A percentile compares a stretch with the other conserved stretches of the same genome.
These are phyloP conservation scores for Embiotoca jacksoni DNA, from an alignment of 2,113 vertebrate genomes.

Conservation along the genomic window DNA sequence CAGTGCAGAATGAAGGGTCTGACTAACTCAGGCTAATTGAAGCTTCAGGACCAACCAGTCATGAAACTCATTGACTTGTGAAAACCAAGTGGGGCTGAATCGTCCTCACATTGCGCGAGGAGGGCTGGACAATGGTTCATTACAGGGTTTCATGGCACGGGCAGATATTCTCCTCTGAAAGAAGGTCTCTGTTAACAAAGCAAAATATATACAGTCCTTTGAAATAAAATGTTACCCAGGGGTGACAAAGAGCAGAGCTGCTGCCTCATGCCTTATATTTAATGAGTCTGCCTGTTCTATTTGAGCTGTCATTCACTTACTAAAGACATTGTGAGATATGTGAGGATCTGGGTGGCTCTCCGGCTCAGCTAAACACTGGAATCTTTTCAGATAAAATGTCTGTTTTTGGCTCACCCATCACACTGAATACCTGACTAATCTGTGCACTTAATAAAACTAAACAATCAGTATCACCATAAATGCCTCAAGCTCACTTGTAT, in stretches of 20 bases:
- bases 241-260: background rate
- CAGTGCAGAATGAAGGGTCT: conserved; percentile 33
- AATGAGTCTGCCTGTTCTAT: background rate
- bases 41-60: conserved; percentile 22
- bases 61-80: background rate
- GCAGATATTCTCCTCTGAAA: too few species aligned
- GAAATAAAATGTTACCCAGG: background rate
- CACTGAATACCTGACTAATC: background rate
- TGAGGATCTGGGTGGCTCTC: background rate
- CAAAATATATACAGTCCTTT: background rate
- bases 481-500: background rate
- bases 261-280: background rate
- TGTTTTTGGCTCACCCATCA: background rate
- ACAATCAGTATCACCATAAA: background rate
- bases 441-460: background rate
- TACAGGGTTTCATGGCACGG: too few species aligned
- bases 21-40: conserved; percentile 40
- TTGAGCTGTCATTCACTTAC: too few species aligned
- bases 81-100: conserved; percentile 10
- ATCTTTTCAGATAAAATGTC: background rate
- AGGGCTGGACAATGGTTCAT: background rate
- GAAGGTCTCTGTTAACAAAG: background rate
- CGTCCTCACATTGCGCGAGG: background rate
- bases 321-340: background rate
- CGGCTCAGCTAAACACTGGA: background rate